Conservation (phyloP, 2,888 invertebrate species). For the Deilephila elpenor region DNA sequence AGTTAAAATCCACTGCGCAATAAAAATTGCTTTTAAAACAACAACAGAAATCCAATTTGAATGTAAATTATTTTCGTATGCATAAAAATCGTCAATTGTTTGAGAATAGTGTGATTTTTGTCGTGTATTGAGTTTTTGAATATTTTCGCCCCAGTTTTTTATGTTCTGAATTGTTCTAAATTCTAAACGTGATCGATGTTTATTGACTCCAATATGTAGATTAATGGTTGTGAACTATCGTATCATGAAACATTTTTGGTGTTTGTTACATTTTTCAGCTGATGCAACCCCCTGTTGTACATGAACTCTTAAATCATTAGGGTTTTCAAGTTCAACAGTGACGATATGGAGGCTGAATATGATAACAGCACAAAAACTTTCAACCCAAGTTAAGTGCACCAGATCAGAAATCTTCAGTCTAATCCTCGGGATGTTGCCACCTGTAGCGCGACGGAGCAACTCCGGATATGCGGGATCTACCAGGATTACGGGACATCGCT, state of each 20-base stretch:
- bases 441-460: constrained; percentile 28
- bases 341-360: too few species aligned
- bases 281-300: too few species aligned
- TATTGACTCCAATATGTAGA: too few species aligned
- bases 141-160: neutral
- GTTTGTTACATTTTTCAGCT: too few species aligned
- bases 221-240: too few species aligned
- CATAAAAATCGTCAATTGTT: constrained; percentile 30
- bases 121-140: neutral
- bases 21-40: constrained; percentile 9
- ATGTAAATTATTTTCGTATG: constrained; percentile 31
- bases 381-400: neutral
- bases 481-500: constrained; percentile 37
- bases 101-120: neutral
- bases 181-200: neutral
- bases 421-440: constrained; percentile 28
- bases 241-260: too few species aligned
- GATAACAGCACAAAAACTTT: too few species aligned
- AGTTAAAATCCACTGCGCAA: neutral
- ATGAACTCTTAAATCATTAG: too few species aligned
- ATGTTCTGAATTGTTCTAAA: neutral
- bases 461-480: constrained; percentile 33
- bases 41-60: constrained; percentile 28
- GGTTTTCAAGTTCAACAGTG: too few species aligned
- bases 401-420: constrained; percentile 18